Percentiles rank a stretch among this genome's conserved stretches.
These are phyloP conservation scores for Mungos mungo DNA, from an alignment of 2,113 vertebrate genomes.

Conservation along the genomic window DNA sequence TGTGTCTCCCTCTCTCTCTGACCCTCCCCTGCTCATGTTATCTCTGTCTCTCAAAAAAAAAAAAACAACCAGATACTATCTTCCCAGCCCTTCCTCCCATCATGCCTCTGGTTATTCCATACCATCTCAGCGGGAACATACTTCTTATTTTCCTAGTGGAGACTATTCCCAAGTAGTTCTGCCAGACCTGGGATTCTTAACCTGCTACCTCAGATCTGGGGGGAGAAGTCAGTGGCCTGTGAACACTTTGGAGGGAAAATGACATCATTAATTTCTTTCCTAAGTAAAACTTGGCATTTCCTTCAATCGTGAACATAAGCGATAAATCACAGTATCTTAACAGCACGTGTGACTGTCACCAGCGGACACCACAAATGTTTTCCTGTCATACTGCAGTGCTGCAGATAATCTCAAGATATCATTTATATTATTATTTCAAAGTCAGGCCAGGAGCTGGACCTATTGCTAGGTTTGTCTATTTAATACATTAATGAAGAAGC, in stretches of 20 bases:
- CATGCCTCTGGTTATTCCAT: rapidly evolving
- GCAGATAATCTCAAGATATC: background rate
- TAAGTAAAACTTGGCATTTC: background rate
- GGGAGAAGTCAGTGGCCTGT: background rate
- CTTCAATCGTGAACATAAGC: background rate
- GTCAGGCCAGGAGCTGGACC: background rate
- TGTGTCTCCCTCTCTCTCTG: too few species aligned
- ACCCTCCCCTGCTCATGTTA: too few species aligned
- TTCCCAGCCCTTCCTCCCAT: background rate
- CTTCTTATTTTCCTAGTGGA: background rate
- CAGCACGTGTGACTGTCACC: background rate
- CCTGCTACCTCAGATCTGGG: background rate
- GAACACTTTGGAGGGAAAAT: background rate
- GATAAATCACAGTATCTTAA: background rate
- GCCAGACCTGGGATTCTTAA: background rate
- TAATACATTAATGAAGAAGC: constrained; percentile 11
- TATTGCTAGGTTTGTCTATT: background rate
- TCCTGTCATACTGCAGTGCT: background rate
- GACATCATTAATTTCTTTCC: constrained; percentile 6
- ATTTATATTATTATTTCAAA: background rate
- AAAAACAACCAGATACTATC: too few species aligned
- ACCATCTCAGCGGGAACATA: background rate
- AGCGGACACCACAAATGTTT: background rate
- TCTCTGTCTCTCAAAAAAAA: too few species aligned
- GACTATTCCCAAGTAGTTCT: background rate